phyloP scores from a whole-genome alignment of 2,113 vertebrate genomes.

The Chaenocephalus aceratus region DNA sequence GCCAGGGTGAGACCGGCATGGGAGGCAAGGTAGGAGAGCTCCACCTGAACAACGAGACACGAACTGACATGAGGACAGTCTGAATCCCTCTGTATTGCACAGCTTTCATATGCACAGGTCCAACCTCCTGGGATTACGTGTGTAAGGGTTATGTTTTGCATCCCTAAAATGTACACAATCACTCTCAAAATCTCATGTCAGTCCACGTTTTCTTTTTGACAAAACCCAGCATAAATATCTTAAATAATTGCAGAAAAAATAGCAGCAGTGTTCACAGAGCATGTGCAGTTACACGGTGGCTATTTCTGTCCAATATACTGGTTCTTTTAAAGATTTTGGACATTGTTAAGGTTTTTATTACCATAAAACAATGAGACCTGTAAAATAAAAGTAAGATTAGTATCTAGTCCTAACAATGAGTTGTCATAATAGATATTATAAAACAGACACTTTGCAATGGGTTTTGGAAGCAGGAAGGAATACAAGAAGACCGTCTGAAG shows the following conservation, averaged over 20 bases:
- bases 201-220: background rate
- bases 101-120: background rate
- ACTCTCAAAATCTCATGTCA: background rate
- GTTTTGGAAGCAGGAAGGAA: background rate
- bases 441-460: too few relatives aligned
- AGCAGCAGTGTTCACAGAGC: background rate
- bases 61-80: background rate
- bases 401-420: too few relatives aligned
- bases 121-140: background rate
- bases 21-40: slow-evolving; percentile 79
- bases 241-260: too few relatives aligned
- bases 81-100: background rate
- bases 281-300: background rate
- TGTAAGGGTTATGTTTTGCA: background rate
- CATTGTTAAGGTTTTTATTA: too few relatives aligned
- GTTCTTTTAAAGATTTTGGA: too few relatives aligned
- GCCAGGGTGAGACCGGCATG: slow-evolving; percentile 86
- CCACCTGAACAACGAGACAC: slow-evolving; percentile 81
- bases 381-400: too few relatives aligned
- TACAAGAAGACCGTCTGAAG: background rate
- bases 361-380: too few relatives aligned
- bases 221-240: background rate
- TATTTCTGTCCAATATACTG: too few relatives aligned
- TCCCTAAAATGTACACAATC: background rate
- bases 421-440: too few relatives aligned